Percentiles rank a stretch among this genome's conserved stretches.
Conservation (phyloP, 2,113 vertebrate genomes). For the Mohoua ochrocephala region DNA sequence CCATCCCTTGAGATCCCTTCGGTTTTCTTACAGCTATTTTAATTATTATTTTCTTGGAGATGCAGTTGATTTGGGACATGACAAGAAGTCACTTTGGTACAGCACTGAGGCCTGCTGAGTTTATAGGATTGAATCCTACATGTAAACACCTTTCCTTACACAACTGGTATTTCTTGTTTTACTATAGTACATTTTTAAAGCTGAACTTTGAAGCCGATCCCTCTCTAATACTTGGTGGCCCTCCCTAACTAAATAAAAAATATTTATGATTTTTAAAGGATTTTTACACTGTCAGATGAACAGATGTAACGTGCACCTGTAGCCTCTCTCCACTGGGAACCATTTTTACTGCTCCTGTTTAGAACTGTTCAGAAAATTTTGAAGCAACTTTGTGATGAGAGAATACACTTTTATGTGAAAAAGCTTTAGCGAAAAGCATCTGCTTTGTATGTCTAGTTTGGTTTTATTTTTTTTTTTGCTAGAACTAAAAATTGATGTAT, state of each 20-base stretch:
- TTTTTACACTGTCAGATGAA: not conserved
- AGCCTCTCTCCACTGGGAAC: not conserved
- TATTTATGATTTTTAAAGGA: constrained; percentile 7
- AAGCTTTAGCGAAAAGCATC: not conserved
- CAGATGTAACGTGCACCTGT: constrained; percentile 16
- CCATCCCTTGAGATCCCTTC: not conserved
- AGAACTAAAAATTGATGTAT: constrained; percentile 55
- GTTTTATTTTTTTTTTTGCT: not conserved
- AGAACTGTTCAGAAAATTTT: not conserved
- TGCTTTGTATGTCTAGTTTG: constrained; percentile 30
- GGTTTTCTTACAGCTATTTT: not conserved
- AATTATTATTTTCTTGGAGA: not conserved
- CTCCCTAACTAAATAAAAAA: not conserved
- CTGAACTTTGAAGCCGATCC: not conserved
- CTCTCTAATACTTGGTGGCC: not conserved
- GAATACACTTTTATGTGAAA: not conserved
- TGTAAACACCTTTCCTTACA: not conserved
- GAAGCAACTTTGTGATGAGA: not conserved
- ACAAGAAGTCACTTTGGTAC: not conserved
- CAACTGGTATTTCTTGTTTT: constrained; percentile 14
- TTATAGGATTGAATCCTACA: not conserved
- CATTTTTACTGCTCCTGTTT: not conserved
- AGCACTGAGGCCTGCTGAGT: not conserved
- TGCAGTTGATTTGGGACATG: not conserved
- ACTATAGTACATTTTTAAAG: not conserved